These are phyloP conservation scores for Henicopernis longicauda DNA, from an alignment of 2,113 vertebrate genomes.

Conservation along the genomic window DNA sequence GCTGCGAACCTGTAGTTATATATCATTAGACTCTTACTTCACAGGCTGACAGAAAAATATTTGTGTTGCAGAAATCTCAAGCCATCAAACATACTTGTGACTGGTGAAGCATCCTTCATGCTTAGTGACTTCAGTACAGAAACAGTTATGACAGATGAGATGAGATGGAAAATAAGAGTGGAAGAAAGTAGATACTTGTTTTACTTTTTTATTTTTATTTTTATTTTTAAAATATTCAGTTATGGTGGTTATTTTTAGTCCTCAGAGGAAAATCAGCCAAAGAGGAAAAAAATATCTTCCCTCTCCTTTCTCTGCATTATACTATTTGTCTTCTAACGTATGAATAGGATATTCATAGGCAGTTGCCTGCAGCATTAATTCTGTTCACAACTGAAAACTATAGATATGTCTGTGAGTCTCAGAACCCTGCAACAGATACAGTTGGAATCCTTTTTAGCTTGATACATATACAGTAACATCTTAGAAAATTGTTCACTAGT, in stretches of 20 bases:
- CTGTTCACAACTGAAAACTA: neutral
- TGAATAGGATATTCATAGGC: neutral
- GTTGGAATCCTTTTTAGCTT: neutral
- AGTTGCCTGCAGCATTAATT: neutral
- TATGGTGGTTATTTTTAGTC: neutral
- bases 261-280: neutral
- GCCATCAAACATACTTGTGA: slow-evolving; percentile 76
- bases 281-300: neutral
- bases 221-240: neutral
- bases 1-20: neutral
- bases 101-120: slow-evolving; percentile 49
- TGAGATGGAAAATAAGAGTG: slow-evolving; percentile 71
- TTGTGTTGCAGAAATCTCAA: slow-evolving; percentile 77
- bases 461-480: neutral
- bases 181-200: slow-evolving; percentile 61
- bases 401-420: neutral
- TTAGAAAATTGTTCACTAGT: neutral
- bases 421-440: neutral
- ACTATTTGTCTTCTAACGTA: neutral
- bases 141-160: slow-evolving; percentile 64
- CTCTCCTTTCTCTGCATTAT: neutral
- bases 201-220: neutral
- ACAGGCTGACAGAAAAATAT: neutral
- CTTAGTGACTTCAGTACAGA: slow-evolving; percentile 72
- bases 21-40: neutral